These are phyloP conservation scores for Armadillidium nasatum DNA, from an alignment of 1,140 invertebrate genomes.

Conservation along the genomic window DNA sequence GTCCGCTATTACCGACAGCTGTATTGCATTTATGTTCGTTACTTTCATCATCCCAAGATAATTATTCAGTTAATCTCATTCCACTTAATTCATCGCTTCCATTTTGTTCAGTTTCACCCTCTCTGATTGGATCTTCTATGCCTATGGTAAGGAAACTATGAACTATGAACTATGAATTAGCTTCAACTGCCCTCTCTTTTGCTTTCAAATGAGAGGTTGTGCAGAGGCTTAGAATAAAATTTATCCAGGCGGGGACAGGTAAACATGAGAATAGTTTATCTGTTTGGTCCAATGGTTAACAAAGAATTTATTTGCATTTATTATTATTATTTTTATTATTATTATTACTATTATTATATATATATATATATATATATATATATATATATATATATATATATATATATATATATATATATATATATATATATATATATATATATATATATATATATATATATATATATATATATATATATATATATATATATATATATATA, in stretches of 20 bases:
- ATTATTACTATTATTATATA: no score
- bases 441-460: no score
- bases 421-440: no score
- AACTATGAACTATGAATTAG: no score
- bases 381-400: no score
- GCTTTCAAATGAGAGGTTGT: not conserved
- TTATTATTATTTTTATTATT: no score
- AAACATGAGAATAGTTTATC: not conserved
- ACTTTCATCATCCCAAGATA: constrained; percentile 16
- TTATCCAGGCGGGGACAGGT: not conserved
- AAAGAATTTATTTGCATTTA: not conserved
- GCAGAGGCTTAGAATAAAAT: not conserved
- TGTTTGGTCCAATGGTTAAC: not conserved
- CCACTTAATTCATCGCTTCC: constrained; percentile 14
- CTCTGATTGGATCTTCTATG: not conserved
- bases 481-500: no score
- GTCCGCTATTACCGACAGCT: constrained; percentile 19
- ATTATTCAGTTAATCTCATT: constrained; percentile 8
- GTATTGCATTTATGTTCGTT: constrained; percentile 9
- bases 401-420: no score
- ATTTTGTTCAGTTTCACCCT: constrained; percentile 14
- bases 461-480: no score
- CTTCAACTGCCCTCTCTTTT: not conserved
- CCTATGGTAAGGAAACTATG: not conserved
- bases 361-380: no score